Evolutionary conservation across 1,140 invertebrate species (phyloP).

Genomic region (Achatina immaculata): DNA sequence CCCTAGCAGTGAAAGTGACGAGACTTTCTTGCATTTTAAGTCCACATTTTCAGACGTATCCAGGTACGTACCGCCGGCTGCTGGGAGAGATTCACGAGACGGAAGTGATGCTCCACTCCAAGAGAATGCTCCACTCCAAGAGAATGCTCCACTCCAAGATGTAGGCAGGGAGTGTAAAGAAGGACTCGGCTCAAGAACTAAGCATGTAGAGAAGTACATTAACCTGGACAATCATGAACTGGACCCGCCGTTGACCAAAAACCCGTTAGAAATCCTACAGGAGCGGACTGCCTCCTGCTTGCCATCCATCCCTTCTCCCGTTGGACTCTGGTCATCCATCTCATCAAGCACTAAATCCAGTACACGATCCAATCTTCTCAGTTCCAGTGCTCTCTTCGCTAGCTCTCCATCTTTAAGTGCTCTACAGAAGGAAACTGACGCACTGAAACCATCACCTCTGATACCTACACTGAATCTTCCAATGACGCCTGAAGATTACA

Average conservation of each 20-base stretch:
- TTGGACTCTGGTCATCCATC: neutral
- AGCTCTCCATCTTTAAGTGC: conserved; percentile 41
- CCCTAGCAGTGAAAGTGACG: too few species aligned
- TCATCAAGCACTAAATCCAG: neutral
- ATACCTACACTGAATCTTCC: conserved; percentile 39
- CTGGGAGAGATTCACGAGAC: too few species aligned
- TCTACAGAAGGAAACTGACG: conserved; percentile 44
- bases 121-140: too few species aligned
- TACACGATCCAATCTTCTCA: conserved; percentile 25
- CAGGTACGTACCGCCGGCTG: too few species aligned
- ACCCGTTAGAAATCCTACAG: conserved; percentile 34
- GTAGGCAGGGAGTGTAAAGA: too few species aligned
- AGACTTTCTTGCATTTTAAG: too few species aligned
- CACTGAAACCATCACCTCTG: conserved; percentile 43
- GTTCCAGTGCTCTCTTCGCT: conserved; percentile 30
- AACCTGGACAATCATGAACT: neutral
- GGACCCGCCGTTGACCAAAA: neutral
- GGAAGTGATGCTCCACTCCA: too few species aligned
- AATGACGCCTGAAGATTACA: conserved; percentile 43
- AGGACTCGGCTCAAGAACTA: too few species aligned
- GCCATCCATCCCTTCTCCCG: conserved; percentile 20
- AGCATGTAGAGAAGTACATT: too few species aligned
- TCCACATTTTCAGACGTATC: too few species aligned
- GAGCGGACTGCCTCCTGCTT: conserved; percentile 30
- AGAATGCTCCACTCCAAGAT: too few species aligned